Base-by-base conservation (phyloP, 2,888 invertebrate species). In the Macrosiphum euphorbiae region DNA sequence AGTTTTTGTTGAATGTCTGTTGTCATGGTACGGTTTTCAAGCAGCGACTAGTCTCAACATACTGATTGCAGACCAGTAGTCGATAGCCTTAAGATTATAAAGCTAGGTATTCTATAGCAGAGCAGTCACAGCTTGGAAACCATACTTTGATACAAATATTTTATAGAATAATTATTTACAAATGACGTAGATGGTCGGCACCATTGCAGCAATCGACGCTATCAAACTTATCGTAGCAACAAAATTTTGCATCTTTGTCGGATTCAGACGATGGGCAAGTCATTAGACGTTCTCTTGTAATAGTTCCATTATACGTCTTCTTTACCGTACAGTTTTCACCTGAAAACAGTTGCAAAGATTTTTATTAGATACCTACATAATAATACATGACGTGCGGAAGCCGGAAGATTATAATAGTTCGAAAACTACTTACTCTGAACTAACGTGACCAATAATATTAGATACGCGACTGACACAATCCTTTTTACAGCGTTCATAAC, bases 291-390 rank as follows among this genome's bases (percentile, higher is more conserved):
- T n/a, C 7, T 67, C 94, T 58, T 4, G 24, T 90, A 86, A 94
- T 87, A 47, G 90, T 47, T 26, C 94, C 90, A 24, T 61, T 47
- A 2, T 86, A 44, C 1, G 87, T 52, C 24, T 67, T 90, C 52
- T 94, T 94, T 1, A 94, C 58, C 0, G 67, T 87, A 52, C 94
- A 94, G 61, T 90, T 90, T 86, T 94, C 94, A 52, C 94, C 94
- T 94, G 3, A 88, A 86, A 92, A 61, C 35, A 85, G 58, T 58
- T 55, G 7, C 0, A 55, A 26, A 10, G 24, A 52, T 26, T 78
- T 78, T 50, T 16, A 26, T 78, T 78, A 3, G 10, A 90, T 24
- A 26, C n/a, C 8, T 11, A 26, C n/a, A 16, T 11, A 41, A 52
- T 20, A 4, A 41, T 13, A 84, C 5, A 35, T 50, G 47, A 44